Base-by-base conservation (phyloP, 2,888 invertebrate genomes). In the Latheticus oryzae region DNA sequence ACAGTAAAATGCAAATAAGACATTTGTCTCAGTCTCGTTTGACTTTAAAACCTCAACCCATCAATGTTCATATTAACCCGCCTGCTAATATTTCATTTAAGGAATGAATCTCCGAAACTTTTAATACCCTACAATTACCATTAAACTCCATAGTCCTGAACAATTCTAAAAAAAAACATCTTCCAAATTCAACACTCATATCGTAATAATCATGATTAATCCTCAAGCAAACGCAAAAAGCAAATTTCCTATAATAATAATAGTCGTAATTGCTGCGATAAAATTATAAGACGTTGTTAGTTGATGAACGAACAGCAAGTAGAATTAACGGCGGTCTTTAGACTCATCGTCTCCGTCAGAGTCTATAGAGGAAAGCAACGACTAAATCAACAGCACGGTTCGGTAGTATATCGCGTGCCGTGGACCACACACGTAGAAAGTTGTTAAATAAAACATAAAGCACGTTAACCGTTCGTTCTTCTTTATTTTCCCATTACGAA, bases 391-490 rank as follows among this genome's bases (percentile, higher is more conserved):
- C 66, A 67, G 58, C 62, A 60, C 58, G 61, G 63, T 63, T 67
- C 73, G 73, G 74, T 75, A 76, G 75, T 75, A 75, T 73, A 76
- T 78, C 77, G 77, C 77, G 77, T 77, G 76, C 76, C 76, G 65
- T 15, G 71, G 76, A 76, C 76, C 77, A 77, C 77, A 77, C 77
- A 77, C 76, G 73, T 73, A 65, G 76, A 75, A 73, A 75, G 72
- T 78, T 77, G 77, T 77, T 77, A 78, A 78, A 76, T 77, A 76
- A 76, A 77, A 78, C 77, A 78, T 78, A 78, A 78, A 78, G 75
- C 76, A 78, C 77, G 76, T 77, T 75, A 74, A 76, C 72, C 73
- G 73, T 74, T 73, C 67, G 67, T 74, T 72, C n/a, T n/a, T n/a
- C 73, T 72, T 73, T 72, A 70, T 72, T 73, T 73, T 72, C 71